Percentiles rank a stretch among this genome's conserved stretches.
Conservation (phyloP, 2,113 vertebrate genomes). For the Sphaerodactylus townsendi region DNA sequence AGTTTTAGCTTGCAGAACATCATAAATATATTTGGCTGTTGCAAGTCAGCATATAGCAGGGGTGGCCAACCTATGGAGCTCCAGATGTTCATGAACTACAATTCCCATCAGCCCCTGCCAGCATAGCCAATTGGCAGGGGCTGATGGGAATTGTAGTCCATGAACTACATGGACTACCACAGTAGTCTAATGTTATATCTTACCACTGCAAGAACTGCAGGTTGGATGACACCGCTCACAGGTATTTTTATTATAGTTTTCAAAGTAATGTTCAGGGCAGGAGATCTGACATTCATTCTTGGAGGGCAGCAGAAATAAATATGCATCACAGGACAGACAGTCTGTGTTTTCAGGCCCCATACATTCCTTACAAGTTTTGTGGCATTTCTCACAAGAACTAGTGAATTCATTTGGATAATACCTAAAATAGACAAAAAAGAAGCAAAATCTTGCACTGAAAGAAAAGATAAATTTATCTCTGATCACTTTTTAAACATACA, state of each 20-base stretch:
- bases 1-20: background rate
- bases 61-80: no score
- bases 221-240: constrained; percentile 87
- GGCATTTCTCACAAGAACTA: constrained; percentile 79
- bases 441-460: background rate
- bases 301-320: constrained; percentile 78
- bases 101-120: no score
- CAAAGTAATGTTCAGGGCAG: constrained; percentile 83
- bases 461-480: background rate
- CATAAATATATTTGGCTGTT: background rate
- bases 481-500: background rate
- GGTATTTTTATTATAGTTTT: constrained; percentile 40
- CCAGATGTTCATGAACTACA: no score
- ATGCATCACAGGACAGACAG: constrained; percentile 80
- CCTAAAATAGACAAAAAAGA: constrained; percentile 66
- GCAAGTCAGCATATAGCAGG: background rate
- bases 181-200: background rate
- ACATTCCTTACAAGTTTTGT: constrained; percentile 83
- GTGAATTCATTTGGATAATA: constrained; percentile 78
- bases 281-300: constrained; percentile 72
- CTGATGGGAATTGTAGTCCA: no score
- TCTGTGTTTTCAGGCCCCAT: constrained; percentile 67
- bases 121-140: no score
- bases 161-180: no score
- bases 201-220: constrained; percentile 85